Conservation (phyloP, 2,888 invertebrate species). For the Drosophila hamatofila region DNA sequence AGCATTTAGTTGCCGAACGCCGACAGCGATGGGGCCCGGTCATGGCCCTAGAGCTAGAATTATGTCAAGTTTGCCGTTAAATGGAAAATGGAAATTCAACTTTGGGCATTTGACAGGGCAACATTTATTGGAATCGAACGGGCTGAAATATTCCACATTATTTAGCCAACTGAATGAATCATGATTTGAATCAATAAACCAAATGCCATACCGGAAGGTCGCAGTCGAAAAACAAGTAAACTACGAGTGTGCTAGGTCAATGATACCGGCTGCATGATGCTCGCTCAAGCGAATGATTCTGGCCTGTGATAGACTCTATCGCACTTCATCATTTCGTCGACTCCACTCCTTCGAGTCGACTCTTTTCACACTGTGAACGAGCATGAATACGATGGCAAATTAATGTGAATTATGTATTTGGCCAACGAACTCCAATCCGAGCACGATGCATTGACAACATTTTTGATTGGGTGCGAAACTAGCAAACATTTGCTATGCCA, state of each 20-base stretch:
- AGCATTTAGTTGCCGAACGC: slow-evolving; percentile 26
- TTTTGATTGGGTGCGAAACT: slow-evolving; percentile 17
- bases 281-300: not conserved
- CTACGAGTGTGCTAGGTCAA: too few relatives aligned
- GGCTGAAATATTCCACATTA: slow-evolving; percentile 32
- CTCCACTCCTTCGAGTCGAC: not conserved
- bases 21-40: not conserved
- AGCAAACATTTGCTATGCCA: not conserved
- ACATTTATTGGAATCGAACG: not conserved
- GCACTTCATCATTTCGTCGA: not conserved
- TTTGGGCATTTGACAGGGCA: slow-evolving; percentile 1
- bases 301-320: not conserved
- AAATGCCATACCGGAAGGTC: slow-evolving; percentile 21
- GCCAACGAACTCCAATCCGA: not conserved
- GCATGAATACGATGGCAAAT: not conserved
- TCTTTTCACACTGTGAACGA: not conserved
- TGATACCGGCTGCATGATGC: not conserved
- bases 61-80: slow-evolving; percentile 52
- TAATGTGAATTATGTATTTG: slow-evolving; percentile 9
- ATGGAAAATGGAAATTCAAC: slow-evolving; percentile 40
- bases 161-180: slow-evolving; percentile 41
- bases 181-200: slow-evolving; percentile 32
- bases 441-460: slow-evolving; percentile 8
- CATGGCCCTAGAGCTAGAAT: slow-evolving; percentile 39
- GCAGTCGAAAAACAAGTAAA: not conserved